Conservation (phyloP, 2,797 vertebrate genomes). For the Coendou prehensilis region DNA sequence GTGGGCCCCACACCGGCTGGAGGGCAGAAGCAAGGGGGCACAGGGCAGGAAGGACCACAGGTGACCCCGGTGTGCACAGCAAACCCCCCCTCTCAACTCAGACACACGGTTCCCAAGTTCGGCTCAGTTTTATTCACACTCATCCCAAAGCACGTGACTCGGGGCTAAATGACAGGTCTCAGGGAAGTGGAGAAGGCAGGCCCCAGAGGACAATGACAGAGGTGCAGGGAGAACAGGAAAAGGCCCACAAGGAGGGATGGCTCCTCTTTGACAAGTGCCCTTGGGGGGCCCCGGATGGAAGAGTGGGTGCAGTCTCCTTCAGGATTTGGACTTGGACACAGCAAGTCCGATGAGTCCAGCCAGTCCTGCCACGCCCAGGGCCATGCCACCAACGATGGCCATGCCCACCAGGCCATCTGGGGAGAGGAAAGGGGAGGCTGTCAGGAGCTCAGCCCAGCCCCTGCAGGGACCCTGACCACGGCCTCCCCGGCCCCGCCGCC, state of each 20-base stretch:
- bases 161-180: slow-evolving; percentile 7
- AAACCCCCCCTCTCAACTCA: background rate
- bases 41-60: background rate
- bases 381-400: slow-evolving; percentile 96
- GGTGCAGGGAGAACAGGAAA: background rate
- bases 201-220: background rate
- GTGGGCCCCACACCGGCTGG: background rate
- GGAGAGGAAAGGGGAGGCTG: slow-evolving; percentile 52
- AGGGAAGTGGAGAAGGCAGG: background rate
- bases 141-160: slow-evolving; percentile 49
- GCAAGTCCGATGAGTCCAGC: slow-evolving; percentile 95
- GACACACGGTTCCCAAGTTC: slow-evolving; percentile 40
- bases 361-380: slow-evolving; percentile 93
- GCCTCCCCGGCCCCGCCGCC: background rate
- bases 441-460: background rate
- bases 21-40: background rate
- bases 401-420: slow-evolving; percentile 96
- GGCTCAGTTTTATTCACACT: slow-evolving; percentile 82
- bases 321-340: slow-evolving; percentile 94
- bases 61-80: background rate
- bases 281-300: background rate
- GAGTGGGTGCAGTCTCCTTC: slow-evolving; percentile 77
- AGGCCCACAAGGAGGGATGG: background rate
- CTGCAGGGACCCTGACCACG: background rate
- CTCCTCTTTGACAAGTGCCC: background rate